phyloP scores from a whole-genome alignment of 2,888 invertebrate genomes.

The Dryococelus australis region DNA sequence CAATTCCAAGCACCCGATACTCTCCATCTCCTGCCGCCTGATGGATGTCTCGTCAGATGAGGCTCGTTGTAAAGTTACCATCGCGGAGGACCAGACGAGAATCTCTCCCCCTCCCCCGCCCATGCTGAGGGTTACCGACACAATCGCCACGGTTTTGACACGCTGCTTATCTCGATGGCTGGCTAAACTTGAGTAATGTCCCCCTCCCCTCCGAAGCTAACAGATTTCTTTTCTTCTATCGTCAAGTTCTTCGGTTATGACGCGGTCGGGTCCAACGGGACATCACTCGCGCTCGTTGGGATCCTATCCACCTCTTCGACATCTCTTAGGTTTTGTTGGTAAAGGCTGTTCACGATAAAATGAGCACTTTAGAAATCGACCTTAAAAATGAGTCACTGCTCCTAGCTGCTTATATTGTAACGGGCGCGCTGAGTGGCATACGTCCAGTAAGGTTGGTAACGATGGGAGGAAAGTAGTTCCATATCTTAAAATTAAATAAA shows the following conservation, averaged over 20 bases:
- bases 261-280: background rate
- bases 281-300: background rate
- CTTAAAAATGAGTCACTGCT: no score
- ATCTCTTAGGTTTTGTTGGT: no score
- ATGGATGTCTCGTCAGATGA: constrained; percentile 16
- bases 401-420: no score
- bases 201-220: background rate
- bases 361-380: no score
- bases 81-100: background rate
- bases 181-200: constrained; percentile 11
- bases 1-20: background rate
- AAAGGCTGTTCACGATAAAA: no score
- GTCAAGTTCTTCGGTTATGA: background rate
- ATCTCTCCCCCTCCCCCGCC: background rate
- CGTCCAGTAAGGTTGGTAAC: no score
- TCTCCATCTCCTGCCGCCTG: background rate
- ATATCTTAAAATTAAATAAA: no score
- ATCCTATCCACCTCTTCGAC: no score
- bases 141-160: background rate
- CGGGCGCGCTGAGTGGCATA: no score
- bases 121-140: background rate
- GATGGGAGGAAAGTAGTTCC: no score
- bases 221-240: background rate
- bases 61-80: constrained; percentile 1
- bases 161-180: background rate